Percentiles rank a stretch among this genome's conserved stretches.
phyloP scores from a whole-genome alignment of 2,888 invertebrate species.

The Hedya salicella region DNA sequence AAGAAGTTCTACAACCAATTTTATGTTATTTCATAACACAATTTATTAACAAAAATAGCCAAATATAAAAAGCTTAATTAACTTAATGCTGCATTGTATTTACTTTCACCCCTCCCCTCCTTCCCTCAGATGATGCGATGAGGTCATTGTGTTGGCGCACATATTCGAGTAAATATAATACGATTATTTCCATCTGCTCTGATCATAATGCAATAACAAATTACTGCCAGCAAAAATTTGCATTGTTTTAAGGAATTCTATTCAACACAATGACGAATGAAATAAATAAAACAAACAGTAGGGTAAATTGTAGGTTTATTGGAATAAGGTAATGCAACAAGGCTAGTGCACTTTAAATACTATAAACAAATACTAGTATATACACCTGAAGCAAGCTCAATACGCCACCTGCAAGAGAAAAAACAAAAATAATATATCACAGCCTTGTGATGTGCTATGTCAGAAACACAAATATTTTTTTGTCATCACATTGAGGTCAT shows the following conservation, averaged over 20 bases:
- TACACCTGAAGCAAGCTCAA: constrained; percentile 70
- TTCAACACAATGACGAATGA: background rate
- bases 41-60: constrained; percentile 34
- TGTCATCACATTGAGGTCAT: too few relatives aligned
- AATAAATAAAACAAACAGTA: constrained; percentile 44
- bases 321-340: constrained; percentile 64
- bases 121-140: too few relatives aligned
- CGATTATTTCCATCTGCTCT: too few relatives aligned
- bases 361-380: constrained; percentile 72
- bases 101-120: background rate
- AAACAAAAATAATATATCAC: constrained; percentile 72
- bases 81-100: background rate
- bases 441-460: constrained; percentile 58
- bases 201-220: too few relatives aligned
- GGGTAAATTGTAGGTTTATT: constrained; percentile 63
- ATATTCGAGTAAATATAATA: too few relatives aligned
- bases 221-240: too few relatives aligned
- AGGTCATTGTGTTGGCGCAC: too few relatives aligned
- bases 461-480: constrained; percentile 55
- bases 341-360: constrained; percentile 68
- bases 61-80: constrained; percentile 32
- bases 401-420: constrained; percentile 76
- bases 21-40: constrained; percentile 26
- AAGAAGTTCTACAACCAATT: constrained; percentile 10
- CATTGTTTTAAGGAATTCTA: too few relatives aligned